Conservation (phyloP, 2,888 invertebrate species). For the Incurvaria masculella region DNA sequence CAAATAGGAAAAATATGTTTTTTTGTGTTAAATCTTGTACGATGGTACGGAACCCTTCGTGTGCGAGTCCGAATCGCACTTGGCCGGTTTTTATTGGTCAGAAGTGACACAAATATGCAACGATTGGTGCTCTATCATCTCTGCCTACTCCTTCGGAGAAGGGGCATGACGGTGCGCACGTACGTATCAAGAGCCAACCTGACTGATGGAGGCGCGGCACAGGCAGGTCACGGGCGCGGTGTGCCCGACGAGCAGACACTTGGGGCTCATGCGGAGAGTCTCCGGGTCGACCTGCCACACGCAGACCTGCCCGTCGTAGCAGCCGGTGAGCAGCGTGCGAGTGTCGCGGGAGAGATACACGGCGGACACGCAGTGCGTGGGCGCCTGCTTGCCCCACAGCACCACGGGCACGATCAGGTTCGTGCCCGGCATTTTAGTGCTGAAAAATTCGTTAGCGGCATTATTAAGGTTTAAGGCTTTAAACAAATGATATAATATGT, state of each 20-base stretch:
- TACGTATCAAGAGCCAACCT: slow-evolving; percentile 32
- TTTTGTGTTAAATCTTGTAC: too few species aligned
- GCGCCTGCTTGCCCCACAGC: slow-evolving; percentile 94
- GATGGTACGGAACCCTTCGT: too few species aligned
- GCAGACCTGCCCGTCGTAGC: slow-evolving; percentile 97
- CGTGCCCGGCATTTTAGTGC: slow-evolving; percentile 66
- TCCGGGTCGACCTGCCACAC: slow-evolving; percentile 83
- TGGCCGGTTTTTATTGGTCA: too few species aligned
- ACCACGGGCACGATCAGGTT: slow-evolving; percentile 96
- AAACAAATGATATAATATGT: not conserved
- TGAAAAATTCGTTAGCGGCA: slow-evolving; percentile 14
- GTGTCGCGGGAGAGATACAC: slow-evolving; percentile 91
- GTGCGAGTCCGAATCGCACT: too few species aligned
- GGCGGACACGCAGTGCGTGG: slow-evolving; percentile 95
- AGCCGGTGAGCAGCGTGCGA: slow-evolving; percentile 91
- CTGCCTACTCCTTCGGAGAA: too few species aligned
- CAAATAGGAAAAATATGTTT: too few species aligned
- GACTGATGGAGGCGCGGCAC: slow-evolving; percentile 74
- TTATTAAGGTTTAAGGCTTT: too few species aligned
- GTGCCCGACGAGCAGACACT: slow-evolving; percentile 90
- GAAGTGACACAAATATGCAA: not conserved
- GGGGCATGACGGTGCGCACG: not conserved
- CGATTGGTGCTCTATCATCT: not conserved
- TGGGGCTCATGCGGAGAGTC: slow-evolving; percentile 84
- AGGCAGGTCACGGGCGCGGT: slow-evolving; percentile 91